A percentile compares a stretch with the other conserved stretches of the same genome.
Conservation (phyloP, 2,797 vertebrate genomes). For the Catostomus latipinnis region DNA sequence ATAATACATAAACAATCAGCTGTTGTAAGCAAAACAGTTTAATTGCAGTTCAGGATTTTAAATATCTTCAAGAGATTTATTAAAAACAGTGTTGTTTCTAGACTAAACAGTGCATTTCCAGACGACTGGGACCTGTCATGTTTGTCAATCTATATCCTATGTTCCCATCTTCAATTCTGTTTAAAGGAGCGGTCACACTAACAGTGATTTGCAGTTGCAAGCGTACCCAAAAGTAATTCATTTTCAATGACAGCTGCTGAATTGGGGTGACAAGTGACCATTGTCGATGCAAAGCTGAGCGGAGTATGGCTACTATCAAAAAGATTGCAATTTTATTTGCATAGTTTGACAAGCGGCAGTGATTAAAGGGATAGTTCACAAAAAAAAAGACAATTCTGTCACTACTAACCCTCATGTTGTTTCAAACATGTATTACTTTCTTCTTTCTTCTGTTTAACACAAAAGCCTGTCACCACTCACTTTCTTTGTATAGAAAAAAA, state of each 20-base stretch:
- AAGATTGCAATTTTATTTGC: too few relatives aligned
- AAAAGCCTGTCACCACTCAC: too few relatives aligned
- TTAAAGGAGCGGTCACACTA: neutral
- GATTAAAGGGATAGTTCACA: too few relatives aligned
- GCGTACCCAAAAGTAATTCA: neutral
- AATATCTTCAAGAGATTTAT: neutral
- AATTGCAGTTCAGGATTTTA: neutral
- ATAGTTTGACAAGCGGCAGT: too few relatives aligned
- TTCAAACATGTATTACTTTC: too few relatives aligned
- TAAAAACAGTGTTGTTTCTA: neutral
- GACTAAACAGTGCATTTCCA: neutral
- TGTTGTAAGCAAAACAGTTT: slow-evolving; percentile 5
- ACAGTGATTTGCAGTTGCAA: neutral
- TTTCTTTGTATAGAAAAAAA: too few relatives aligned
- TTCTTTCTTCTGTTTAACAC: too few relatives aligned
- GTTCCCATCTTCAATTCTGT: neutral
- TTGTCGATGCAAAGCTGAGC: too few relatives aligned
- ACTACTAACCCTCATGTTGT: too few relatives aligned
- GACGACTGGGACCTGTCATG: neutral
- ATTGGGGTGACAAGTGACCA: neutral
- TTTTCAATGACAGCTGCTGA: neutral
- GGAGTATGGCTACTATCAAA: too few relatives aligned
- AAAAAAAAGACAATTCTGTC: too few relatives aligned
- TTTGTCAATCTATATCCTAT: neutral
- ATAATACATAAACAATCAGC: neutral